Base-by-base conservation (phyloP, 2,797 vertebrate species). In the Spea hammondii region DNA sequence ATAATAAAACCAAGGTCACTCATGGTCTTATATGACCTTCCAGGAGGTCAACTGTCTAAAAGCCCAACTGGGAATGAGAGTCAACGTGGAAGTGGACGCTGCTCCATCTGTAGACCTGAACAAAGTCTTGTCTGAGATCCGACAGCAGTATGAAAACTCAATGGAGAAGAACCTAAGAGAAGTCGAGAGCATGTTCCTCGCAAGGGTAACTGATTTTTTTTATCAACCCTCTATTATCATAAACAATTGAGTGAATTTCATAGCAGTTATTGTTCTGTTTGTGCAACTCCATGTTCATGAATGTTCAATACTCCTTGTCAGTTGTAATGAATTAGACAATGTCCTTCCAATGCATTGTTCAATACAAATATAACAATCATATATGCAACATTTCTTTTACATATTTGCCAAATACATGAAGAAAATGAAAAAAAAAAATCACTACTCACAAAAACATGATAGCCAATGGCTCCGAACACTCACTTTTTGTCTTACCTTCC, bases 131-230 rank as follows among this genome's bases (percentile, higher is more conserved):
- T 82, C 87, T 4, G 87, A 89, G 50, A 89, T 89, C 83, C 83
- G 88, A 65, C 83, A 85, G 48, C 87, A 90, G 69, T 90, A 90
- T 1, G 89, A 90, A 80, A 78, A 84, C 7, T 71, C 89, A 47
- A 86, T 89, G 65, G 86, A 88, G 74, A 89, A 85, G 14, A 89
- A 89, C 79, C 86, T 85, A n/a, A 76, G 60, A n/a, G 89, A 89
- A 1, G 88, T 86, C 0, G 88, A 89, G 67, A 83, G 84, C 46
- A 89, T 88, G 85, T 89, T 86, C 71, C 69, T 78, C 72, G 60
- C 76, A 55, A 65, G 76, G 76, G 76, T 78, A 78, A 67, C 46
- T 67, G 44, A 10, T 12, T 5, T 60, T 12, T 60, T 12, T 5
- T 2, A 2, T 2, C 32, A 32, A 32, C 32, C 32, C 32, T 32